Base-by-base conservation (phyloP, 2,797 vertebrate genomes). In the Amniataba percoides region DNA sequence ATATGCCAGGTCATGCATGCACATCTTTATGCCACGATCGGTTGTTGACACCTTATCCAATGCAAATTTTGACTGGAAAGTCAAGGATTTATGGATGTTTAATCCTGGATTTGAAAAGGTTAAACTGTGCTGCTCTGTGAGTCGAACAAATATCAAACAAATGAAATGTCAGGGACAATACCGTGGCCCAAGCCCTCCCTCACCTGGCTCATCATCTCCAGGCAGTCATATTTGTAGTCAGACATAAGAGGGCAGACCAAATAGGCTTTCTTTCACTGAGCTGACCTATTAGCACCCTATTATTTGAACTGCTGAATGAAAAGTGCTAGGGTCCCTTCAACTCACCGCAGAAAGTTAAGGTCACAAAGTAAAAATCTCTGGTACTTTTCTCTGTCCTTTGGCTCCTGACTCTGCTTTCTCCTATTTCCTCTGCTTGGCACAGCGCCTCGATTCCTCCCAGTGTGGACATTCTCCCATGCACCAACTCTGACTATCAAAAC, bases 401-500 rank as follows among this genome's bases (percentile, higher is more conserved):
- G 74, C 83, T 86, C 71, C 73, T 55, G 60, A 74, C 78, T 72
- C 40, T 25, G 76, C 70, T 72, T 68, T 61, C 74, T 90, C 83
- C 67, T 48, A 1, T 81, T 88, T 81, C 77, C 68, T 42, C 71
- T 71, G 81, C 48, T 72, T 94, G 93, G 93, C 90, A 85, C 65
- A 0, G 79, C 83, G 91, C 90, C 89, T 74, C 13, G 21, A 75
- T 84, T 87, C 70, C 87, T 92, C 87, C 88, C 91, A 79, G 78
- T 83, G 79, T 88, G 84, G 91, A 91, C 89, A 87, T 87, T 89
- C 89, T 89, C 84, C 83, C 85, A 80, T 90, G 91, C 87, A 90
- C 89, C 88, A 74, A 90, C 90, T 92, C 91, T 53, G 82, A 91
- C 92, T 93, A 92, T 94, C 91, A 94, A 94, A 95, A 95, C 94